phyloP scores from a whole-genome alignment of 2,888 invertebrate genomes.

The Barypeithes pellucidus region DNA sequence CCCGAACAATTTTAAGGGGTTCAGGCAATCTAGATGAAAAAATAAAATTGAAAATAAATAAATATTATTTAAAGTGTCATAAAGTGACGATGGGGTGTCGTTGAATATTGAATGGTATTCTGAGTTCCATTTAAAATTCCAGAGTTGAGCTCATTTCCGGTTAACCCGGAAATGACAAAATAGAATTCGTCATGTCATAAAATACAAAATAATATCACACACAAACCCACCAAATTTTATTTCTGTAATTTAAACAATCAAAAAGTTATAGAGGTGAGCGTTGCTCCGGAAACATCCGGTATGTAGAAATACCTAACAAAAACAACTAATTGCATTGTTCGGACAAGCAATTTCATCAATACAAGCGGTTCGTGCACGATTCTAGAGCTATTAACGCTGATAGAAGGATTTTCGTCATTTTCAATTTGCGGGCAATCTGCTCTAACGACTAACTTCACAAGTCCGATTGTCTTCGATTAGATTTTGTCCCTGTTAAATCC shows the following conservation, averaged over 20 bases:
- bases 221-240: background rate
- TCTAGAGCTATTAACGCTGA: constrained; percentile 37
- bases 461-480: constrained; percentile 50
- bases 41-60: too few species aligned
- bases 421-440: constrained; percentile 54
- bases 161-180: too few species aligned
- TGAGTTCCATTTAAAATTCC: too few species aligned
- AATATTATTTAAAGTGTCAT: too few species aligned
- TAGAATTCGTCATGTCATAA: too few species aligned
- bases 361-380: constrained; percentile 11
- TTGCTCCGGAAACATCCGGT: too few species aligned
- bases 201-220: background rate
- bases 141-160: too few species aligned
- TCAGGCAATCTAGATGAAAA: too few species aligned
- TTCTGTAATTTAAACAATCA: too few species aligned
- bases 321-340: constrained; percentile 9
- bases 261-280: background rate
- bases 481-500: constrained; percentile 40
- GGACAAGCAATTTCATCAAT: constrained; percentile 18
- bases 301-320: background rate
- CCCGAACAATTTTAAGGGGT: too few species aligned
- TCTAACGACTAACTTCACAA: constrained; percentile 48
- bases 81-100: too few species aligned
- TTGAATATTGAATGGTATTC: too few species aligned
- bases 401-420: constrained; percentile 53